These are phyloP conservation scores for Pagetopsis macropterus DNA, from an alignment of 2,797 vertebrate species.

Conservation along the genomic window DNA sequence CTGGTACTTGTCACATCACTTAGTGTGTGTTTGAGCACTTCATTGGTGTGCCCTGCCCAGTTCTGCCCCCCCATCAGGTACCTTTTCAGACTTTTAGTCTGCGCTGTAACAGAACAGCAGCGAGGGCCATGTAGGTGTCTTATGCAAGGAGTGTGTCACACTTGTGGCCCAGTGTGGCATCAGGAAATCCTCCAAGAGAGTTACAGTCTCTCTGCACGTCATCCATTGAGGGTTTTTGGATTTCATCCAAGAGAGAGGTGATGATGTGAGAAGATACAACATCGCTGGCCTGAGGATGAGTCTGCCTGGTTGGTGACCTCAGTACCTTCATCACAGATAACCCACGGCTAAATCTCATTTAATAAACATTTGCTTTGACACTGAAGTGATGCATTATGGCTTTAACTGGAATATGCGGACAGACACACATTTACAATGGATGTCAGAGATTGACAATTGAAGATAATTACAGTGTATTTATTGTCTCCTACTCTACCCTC, in stretches of 20 bases:
- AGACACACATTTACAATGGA: slow-evolving; percentile 62
- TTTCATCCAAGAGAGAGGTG: slow-evolving; percentile 35
- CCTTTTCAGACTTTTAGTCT: slow-evolving; percentile 71
- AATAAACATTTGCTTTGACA: slow-evolving; percentile 29
- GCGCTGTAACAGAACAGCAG: slow-evolving; percentile 58
- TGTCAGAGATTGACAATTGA: slow-evolving; percentile 68
- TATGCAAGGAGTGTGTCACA: slow-evolving; percentile 52
- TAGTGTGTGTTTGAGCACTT: slow-evolving; percentile 56
- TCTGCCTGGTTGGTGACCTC: slow-evolving; percentile 56
- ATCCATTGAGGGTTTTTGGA: slow-evolving; percentile 45
- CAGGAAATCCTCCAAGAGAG: slow-evolving; percentile 50
- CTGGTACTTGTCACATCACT: slow-evolving; percentile 72
- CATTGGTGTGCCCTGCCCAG: slow-evolving; percentile 55
- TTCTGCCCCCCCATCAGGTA: slow-evolving; percentile 65
- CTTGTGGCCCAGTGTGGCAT: slow-evolving; percentile 48
- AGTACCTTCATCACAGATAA: slow-evolving; percentile 21
- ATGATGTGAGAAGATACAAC: slow-evolving; percentile 51
- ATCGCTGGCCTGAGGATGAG: slow-evolving; percentile 46
- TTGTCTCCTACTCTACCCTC: slow-evolving; percentile 75
- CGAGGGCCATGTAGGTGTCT: slow-evolving; percentile 59
- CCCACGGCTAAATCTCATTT: slow-evolving; percentile 19
- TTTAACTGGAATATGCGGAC: slow-evolving; percentile 25
- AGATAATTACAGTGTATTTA: slow-evolving; percentile 87
- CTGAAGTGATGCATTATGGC: slow-evolving; percentile 13
- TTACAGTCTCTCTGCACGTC: slow-evolving; percentile 10